phyloP scores from a whole-genome alignment of 2,113 vertebrate species.

The Rhea americana region DNA sequence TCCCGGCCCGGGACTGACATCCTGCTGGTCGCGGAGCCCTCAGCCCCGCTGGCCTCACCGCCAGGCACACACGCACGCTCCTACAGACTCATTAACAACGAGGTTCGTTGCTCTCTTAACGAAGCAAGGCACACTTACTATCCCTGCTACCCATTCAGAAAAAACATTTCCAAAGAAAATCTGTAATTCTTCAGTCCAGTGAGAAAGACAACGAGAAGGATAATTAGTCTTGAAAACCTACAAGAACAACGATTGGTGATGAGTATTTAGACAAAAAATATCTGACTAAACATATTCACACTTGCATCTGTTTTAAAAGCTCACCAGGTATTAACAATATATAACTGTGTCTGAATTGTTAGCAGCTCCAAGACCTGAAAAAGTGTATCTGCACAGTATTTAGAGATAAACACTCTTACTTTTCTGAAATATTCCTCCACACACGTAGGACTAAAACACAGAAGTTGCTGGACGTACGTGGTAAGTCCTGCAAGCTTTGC shows the following conservation, averaged over 20 bases:
- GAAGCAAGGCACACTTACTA: not conserved
- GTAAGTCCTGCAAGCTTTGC: not conserved
- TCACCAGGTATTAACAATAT: not conserved
- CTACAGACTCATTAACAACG: not conserved
- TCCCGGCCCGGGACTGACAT: not conserved
- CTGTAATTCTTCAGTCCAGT: not conserved
- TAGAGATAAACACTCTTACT: not conserved
- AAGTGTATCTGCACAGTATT: not conserved
- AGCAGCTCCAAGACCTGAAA: not conserved
- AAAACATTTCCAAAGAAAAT: not conserved
- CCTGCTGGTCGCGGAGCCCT: not conserved
- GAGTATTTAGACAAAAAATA: not conserved
- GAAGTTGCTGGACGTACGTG: not conserved
- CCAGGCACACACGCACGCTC: too few relatives aligned
- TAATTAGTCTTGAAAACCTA: not conserved
- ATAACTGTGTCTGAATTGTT: not conserved
- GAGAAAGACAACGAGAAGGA: not conserved
- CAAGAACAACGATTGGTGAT: not conserved
- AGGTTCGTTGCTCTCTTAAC: not conserved
- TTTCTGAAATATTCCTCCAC: not conserved
- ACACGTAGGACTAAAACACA: not conserved
- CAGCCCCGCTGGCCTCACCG: not conserved
- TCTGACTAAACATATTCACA: not conserved
- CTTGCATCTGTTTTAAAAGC: not conserved
- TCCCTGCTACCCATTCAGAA: not conserved